Evolutionary conservation across 92 coral and sea anemone genomes (phyloP).

Genomic region (Zoanthus sociatus): DNA sequence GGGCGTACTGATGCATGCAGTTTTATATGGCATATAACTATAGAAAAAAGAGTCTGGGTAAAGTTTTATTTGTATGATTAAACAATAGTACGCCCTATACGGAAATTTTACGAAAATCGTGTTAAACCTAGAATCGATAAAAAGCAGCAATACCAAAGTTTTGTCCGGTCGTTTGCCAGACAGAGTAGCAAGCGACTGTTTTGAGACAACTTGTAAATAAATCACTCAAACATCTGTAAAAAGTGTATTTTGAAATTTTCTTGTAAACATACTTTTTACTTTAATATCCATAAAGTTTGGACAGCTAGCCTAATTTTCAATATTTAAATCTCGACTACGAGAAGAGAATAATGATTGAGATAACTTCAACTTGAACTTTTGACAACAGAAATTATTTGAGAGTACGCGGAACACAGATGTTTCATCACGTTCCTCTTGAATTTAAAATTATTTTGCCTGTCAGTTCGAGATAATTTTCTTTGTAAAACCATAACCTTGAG

Average conservation of each 20-base stretch:
- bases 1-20: no score
- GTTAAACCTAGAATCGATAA: background rate
- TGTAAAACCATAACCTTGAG: no score
- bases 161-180: background rate
- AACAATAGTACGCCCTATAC: no score
- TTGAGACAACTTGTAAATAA: constrained; percentile 48
- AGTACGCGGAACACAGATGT: no score
- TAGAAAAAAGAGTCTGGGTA: no score
- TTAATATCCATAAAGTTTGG: constrained; percentile 39
- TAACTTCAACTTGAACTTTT: constrained; percentile 13
- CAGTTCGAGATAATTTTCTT: no score
- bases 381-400: background rate
- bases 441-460: no score
- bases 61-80: no score
- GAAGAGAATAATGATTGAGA: constrained; percentile 11
- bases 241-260: constrained; percentile 26
- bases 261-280: constrained; percentile 34
- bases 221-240: constrained; percentile 36
- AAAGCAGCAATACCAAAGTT: background rate
- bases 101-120: no score
- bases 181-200: constrained; percentile 6
- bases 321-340: constrained; percentile 14
- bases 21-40: no score
- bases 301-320: constrained; percentile 34
- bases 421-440: no score